These are phyloP conservation scores for Zaprionus africanus DNA, from an alignment of 1,140 invertebrate genomes.

Conservation along the genomic window DNA sequence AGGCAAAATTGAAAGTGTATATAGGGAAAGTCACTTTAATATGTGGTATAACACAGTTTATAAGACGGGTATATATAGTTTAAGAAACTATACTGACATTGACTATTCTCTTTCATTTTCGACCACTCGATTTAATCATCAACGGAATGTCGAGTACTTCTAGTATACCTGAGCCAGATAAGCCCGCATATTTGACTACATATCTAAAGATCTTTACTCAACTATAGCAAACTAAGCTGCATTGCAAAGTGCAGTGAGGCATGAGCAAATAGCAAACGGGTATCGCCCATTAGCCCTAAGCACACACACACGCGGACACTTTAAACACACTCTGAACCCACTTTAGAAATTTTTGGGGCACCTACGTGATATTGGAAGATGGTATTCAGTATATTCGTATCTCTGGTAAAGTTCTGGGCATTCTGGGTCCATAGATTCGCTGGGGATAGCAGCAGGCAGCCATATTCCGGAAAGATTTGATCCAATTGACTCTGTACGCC, in stretches of 20 bases:
- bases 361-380: conserved; percentile 93
- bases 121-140: background rate
- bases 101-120: background rate
- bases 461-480: conserved; percentile 93
- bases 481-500: conserved; percentile 84
- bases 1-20: background rate
- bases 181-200: background rate
- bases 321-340: background rate
- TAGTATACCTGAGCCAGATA: background rate
- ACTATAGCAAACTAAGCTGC: background rate
- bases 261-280: background rate
- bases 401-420: conserved; percentile 89
- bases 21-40: no score
- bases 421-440: conserved; percentile 97
- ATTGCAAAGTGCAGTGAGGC: conserved; percentile 15
- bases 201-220: background rate
- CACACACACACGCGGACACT: background rate
- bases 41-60: no score
- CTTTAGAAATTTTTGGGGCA: conserved; percentile 20
- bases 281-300: conserved; percentile 6
- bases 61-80: no score
- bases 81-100: background rate
- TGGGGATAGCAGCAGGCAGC: conserved; percentile 96
- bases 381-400: conserved; percentile 91
- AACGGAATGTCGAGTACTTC: background rate